Evolutionary conservation across 1,140 invertebrate species (phyloP).

Genomic region (Micrasema minimum): DNA sequence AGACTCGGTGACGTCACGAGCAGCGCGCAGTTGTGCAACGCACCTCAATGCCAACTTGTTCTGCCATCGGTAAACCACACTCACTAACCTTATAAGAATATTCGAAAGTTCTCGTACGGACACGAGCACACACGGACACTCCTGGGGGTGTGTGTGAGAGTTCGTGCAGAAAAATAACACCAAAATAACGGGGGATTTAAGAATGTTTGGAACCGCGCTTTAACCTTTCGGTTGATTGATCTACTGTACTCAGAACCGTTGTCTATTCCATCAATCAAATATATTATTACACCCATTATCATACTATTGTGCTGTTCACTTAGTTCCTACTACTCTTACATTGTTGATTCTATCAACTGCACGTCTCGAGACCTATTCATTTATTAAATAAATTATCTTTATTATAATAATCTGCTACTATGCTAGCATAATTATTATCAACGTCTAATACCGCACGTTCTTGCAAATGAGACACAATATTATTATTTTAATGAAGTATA

Average conservation of each 20-base stretch:
- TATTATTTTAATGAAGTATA: too few relatives aligned
- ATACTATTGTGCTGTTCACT: constrained; percentile 1
- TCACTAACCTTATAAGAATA: constrained; percentile 47
- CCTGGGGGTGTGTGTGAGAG: constrained; percentile 9
- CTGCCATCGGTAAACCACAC: constrained; percentile 41
- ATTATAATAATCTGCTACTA: too few relatives aligned
- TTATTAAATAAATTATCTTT: too few relatives aligned
- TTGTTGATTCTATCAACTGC: too few relatives aligned
- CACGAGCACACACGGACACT: constrained; percentile 30
- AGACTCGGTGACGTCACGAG: constrained; percentile 42
- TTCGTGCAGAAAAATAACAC: constrained; percentile 38
- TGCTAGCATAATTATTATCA: too few relatives aligned
- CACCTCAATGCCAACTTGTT: constrained; percentile 43
- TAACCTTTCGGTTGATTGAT: constrained; percentile 35
- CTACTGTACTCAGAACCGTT: background rate
- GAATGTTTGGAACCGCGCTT: constrained; percentile 9
- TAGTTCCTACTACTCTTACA: background rate
- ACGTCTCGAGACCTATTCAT: too few relatives aligned
- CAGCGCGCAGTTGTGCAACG: constrained; percentile 33
- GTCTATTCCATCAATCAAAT: constrained; percentile 23
- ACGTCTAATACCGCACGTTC: too few relatives aligned
- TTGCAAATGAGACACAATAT: too few relatives aligned
- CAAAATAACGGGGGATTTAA: constrained; percentile 29
- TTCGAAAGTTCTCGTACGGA: constrained; percentile 43
- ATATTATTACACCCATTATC: constrained; percentile 11